Evolutionary conservation across 2,888 invertebrate genomes (phyloP).

Genomic region (Stratiomys singularior): DNA sequence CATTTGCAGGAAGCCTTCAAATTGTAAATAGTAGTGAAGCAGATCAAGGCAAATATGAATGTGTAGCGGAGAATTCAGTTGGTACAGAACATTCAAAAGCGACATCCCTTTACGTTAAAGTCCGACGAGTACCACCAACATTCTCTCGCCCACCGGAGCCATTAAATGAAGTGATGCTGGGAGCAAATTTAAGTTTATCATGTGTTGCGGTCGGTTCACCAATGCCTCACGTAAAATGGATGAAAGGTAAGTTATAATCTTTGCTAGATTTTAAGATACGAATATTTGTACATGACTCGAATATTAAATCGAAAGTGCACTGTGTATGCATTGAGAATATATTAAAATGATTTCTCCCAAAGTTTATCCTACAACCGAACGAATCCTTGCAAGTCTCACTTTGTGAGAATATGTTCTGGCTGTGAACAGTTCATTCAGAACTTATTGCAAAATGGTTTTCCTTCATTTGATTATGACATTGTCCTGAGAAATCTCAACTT

Average conservation of each 20-base stretch:
- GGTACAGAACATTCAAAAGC: conserved; percentile 94
- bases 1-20: conserved; percentile 71
- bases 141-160: conserved; percentile 93
- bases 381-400: no score
- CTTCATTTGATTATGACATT: no score
- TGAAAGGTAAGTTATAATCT: conserved; percentile 73
- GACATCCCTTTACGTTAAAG: conserved; percentile 93
- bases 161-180: conserved; percentile 89
- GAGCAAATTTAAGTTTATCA: conserved; percentile 89
- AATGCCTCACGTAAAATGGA: conserved; percentile 97
- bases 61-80: conserved; percentile 91
- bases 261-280: no score
- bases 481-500: no score
- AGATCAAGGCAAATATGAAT: conserved; percentile 96
- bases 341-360: no score
- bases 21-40: conserved; percentile 89
- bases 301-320: no score
- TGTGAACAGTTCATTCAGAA: no score
- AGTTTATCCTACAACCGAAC: no score
- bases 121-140: conserved; percentile 93
- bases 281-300: no score
- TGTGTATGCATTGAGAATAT: no score
- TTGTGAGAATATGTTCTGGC: no score
- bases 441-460: no score
- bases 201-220: conserved; percentile 98